These are phyloP conservation scores for Drosophila ogumai DNA, from an alignment of 1,140 invertebrate genomes.

Conservation along the genomic window DNA sequence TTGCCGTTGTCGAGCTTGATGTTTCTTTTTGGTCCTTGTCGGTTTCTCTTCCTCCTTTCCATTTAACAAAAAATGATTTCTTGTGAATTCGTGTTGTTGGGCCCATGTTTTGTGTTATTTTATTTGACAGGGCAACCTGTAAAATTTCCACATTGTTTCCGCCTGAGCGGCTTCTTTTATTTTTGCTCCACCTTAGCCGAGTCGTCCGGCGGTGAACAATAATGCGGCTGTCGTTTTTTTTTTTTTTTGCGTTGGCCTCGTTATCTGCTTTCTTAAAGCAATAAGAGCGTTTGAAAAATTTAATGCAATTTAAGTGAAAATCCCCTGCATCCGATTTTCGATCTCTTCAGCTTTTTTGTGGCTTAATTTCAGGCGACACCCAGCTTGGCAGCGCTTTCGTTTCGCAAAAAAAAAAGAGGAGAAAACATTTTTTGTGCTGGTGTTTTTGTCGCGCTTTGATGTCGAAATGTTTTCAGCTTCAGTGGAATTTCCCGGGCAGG, in stretches of 20 bases:
- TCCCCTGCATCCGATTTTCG: conserved; percentile 10
- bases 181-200: conserved; percentile 26
- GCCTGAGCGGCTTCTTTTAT: conserved; percentile 65
- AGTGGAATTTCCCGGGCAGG: conserved; percentile 35
- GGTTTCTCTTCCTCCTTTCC: conserved; percentile 13
- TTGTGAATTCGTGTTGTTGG: conserved; percentile 48
- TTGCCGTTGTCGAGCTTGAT: conserved; percentile 60
- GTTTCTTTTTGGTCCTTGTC: conserved; percentile 50
- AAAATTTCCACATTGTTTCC: conserved; percentile 76
- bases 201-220: conserved; percentile 24
- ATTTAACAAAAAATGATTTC: conserved; percentile 47
- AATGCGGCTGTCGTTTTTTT: conserved; percentile 28
- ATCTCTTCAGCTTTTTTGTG: conserved; percentile 28
- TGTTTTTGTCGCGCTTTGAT: conserved; percentile 55
- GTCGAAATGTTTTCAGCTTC: conserved; percentile 61
- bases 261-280: conserved; percentile 39
- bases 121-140: conserved; percentile 68
- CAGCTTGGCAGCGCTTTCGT: conserved; percentile 18
- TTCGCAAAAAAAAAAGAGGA: conserved; percentile 25
- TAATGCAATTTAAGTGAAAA: conserved; percentile 15
- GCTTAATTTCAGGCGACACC: conserved; percentile 24
- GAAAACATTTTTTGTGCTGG: conserved; percentile 26
- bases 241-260: conserved; percentile 10
- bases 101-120: conserved; percentile 67
- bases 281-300: background rate